Base-by-base conservation (phyloP, 2,113 vertebrate species). In the Astur gentilis region DNA sequence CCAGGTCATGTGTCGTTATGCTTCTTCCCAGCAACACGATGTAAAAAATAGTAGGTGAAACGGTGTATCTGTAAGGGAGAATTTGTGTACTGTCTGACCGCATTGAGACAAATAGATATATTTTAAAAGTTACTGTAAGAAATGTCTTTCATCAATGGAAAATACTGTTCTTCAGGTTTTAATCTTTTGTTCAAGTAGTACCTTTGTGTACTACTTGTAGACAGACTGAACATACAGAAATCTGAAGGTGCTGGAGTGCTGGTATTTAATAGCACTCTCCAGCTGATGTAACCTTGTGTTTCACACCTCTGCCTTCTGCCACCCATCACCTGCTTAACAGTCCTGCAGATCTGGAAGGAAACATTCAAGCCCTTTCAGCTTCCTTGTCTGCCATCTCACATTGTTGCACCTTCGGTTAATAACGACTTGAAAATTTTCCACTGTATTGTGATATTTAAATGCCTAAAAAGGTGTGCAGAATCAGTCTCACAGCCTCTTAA, bases 381-480 rank as follows among this genome's bases (percentile, higher is more conserved):
- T 34, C 57, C 55, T 22, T 34, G 31, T 0, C 7, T 45, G 17
- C 25, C 40, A 21, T 62, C 78, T 90, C 10, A 0, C 0, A 0
- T 8, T 38, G 32, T 50, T 78, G 42, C n/a, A n/a, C n/a, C 42
- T 67, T 58, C 11, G 8, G 8, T 21, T 58, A 29, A 40, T 10
- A 19, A 50, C 27, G 16, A 29, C 19, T 60, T 31, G 16, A 32
- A 49, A 47, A 9, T 13, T 45, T 38, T 40, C 21, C 3, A 2
- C 23, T 26, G 7, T 25, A 4, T 6, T 22, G 26, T 34, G 18
- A 4, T 44, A 55, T 15, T 34, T 29, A 21, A 62, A 50, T 0
- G 1, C 34, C 19, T 42, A 10, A 32, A 47, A 73, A 72, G 6
- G 25, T 61, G 21, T 61, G 54, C n/a, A 26, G 44, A 50, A 40